Base-by-base conservation (phyloP, 2,797 vertebrate species). In the Arrhamphus sclerolepis region DNA sequence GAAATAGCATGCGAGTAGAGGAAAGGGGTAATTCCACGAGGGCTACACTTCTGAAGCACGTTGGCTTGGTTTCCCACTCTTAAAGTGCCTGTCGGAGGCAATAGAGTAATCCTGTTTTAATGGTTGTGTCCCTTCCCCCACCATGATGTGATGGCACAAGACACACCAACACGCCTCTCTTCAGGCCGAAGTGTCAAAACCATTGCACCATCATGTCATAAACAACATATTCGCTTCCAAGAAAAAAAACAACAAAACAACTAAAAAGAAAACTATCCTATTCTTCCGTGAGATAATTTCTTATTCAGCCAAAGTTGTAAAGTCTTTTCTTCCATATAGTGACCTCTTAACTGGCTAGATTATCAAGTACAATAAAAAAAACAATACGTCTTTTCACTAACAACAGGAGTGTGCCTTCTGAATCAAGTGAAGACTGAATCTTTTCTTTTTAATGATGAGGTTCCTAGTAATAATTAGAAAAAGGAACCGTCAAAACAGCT, bases 91-190 rank as follows among this genome's bases (percentile, higher is more conserved):
- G 84, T 88, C 80, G 56, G 77, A 88, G 79, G 77, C 63, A 60
- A 86, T 87, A 85, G 74, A 75, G 87, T 89, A 89, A 91, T 82
- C 80, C 86, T 67, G 72, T 90, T 89, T 87, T 89, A 85, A 91
- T 85, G 81, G 86, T 76, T 13, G 19, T 66, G 81, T 74, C 86
- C 87, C 79, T 83, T 78, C 83, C 84, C 86, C 82, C 87, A 79
- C 80, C 52, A 26, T 81, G 81, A 89, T 87, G 82, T 75, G 72
- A 86, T 86, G 82, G 83, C 66, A 82, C 58, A 56, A 72, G 80
- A 85, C 83, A 80, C 46, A 83, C 72, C 69, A 56, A 84, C 38
- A 56, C 53, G 64, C 82, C 75, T 79, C 81, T 87, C 86, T 81
- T 81, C 83, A 87, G 82, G 81, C 74, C 85, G 80, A 84, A 75